phyloP scores from a whole-genome alignment of 2,113 vertebrate genomes.

The Cichladusa arquata region DNA sequence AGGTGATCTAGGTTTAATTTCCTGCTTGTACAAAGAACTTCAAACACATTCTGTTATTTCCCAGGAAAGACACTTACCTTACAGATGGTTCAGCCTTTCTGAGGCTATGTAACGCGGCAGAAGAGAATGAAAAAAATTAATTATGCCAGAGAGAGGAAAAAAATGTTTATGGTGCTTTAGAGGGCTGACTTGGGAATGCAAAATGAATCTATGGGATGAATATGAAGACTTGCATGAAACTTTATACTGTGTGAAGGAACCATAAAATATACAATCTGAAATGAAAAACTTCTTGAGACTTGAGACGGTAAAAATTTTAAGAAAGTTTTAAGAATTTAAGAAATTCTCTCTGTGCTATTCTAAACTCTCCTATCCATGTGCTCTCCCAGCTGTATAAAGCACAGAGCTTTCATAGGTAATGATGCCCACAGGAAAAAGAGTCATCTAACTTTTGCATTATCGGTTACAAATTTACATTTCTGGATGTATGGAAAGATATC shows the following conservation, averaged over 20 bases:
- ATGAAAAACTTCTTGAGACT: not conserved
- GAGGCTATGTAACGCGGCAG: not conserved
- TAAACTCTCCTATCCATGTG: not conserved
- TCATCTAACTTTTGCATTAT: not conserved
- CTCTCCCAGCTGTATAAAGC: not conserved
- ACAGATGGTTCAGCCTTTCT: not conserved
- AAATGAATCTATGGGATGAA: not conserved
- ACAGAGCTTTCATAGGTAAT: not conserved
- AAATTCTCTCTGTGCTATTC: not conserved
- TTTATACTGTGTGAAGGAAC: not conserved
- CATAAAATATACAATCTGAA: not conserved
- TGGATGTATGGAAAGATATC: not conserved
- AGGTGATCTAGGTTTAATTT: conserved; percentile 13
- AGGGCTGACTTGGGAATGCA: not conserved
- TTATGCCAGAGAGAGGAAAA: not conserved
- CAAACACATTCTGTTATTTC: conserved; percentile 5
- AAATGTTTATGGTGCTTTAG: not conserved
- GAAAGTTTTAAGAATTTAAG: not conserved
- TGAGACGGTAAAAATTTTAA: not conserved
- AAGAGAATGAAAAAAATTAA: conserved; percentile 23
- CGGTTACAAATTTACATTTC: not conserved
- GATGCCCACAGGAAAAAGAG: not conserved
- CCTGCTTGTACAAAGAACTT: not conserved
- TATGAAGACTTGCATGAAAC: not conserved
- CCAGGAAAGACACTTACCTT: conserved; percentile 7